Base-by-base conservation (phyloP, 2,113 vertebrate species). In the Clupea harengus region DNA sequence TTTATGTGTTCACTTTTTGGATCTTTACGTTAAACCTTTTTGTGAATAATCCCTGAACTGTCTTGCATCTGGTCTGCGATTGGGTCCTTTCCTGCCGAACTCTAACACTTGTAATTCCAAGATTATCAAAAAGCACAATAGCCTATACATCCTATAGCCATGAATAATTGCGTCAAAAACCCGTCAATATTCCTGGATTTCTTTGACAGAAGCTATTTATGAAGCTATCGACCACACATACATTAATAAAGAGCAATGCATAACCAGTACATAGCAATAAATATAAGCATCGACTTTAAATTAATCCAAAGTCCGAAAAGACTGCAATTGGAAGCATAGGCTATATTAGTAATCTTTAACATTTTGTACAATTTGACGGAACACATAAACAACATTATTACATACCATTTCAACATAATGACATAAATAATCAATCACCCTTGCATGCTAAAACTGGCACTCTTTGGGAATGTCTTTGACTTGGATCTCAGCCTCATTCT, bases 381-480 rank as follows among this genome's bases (percentile, higher is more conserved):
- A 78, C 2, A 39, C 32, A 78, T 10, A 78, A 5, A 78, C 28
- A 32, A 39, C 72, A 39, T 78, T 32, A 78, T 44, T 44, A 78
- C 10, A 13, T 13, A 78, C 72, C 25, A 78, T 32, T 44, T 78
- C 72, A 78, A 44, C 25, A 75, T 25, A 75, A 75, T 75, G 28
- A 75, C 25, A 75, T 75, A 75, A 75, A 75, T 39, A 75, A 75
- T 78, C 13, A 78, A 28, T 4, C 13, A 78, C 39, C 72, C 72
- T 3, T 78, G 72, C 13, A 39, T 39, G 20, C 54, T 22, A 17
- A 32, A 17, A 78, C 72, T 39, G 72, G 72, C 72, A 78, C 72
- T 78, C 44, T 78, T 78, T 39, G 72, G 72, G 72, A 78, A 78
- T 78, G 72, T 78, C 32, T 78, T 78, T 78, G 72, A 32, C 72